Evolutionary conservation across 2,797 vertebrate species (phyloP), one percentile per base, ranked within the genome.

Genomic region (Neomorphus geoffroyi): DNA sequence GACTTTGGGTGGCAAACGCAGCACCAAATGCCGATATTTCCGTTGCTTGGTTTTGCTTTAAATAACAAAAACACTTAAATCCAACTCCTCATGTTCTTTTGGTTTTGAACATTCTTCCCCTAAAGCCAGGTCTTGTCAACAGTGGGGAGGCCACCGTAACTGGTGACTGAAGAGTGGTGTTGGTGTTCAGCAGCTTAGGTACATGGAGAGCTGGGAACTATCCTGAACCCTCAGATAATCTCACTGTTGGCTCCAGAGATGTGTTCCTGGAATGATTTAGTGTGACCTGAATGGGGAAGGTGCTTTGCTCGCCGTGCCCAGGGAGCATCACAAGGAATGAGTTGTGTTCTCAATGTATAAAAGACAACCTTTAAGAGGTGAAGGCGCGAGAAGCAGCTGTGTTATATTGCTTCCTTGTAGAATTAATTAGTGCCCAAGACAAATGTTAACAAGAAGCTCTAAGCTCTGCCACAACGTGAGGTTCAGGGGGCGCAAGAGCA

Each of bases 311-410:
- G 35, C 50, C 65, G 5, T 87, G 92, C 80, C 78, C 87, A 66
- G 91, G 78, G 95, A 95, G 89, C 88, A 80, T 88, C 78, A 54
- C 77, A 30, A 94, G 91, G 81, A 85, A 53, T 11, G 43, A 66
- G 83, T 86, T 54, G 46, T 83, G 3, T 86, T 82, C 89, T 86
- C 33, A 56, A 74, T 32, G 13, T 74, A 94, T 95, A 69, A 96
- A 91, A 80, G 94, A 70, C 3, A 57, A 86, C 92, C 91, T 94
- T 93, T 93, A 45, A 91, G 86, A 93, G 91, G 85, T 60, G 82
- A 91, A 88, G 88, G 93, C 87, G 58, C 78, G 73, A 22, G 69
- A 43, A 62, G 69, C 70, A 80, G 17, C 57, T 45, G 62, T 60
- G 27, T 58, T 67, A 4, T 70, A 65, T 77, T 65, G 58, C 80